A percentile compares a stretch with the other conserved stretches of the same genome.
phyloP scores from a whole-genome alignment of 2,797 vertebrate genomes.

The Syngnathus rostellatus region DNA sequence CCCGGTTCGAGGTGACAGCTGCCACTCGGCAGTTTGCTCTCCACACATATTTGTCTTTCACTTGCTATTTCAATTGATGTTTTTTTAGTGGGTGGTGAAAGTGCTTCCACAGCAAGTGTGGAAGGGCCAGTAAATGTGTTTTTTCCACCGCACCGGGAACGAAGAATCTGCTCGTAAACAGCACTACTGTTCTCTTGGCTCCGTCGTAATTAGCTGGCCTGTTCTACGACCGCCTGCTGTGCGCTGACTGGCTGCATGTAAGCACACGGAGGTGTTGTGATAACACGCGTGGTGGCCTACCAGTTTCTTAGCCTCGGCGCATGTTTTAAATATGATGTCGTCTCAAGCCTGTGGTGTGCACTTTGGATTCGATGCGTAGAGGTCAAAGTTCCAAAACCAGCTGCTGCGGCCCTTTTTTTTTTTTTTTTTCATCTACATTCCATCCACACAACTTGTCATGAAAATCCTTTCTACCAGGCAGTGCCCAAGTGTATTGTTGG shows the following conservation, averaged over 20 bases:
- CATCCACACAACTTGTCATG: background rate
- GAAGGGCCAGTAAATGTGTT: constrained; percentile 10
- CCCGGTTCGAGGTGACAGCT: constrained; percentile 42
- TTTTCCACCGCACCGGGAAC: constrained; percentile 28
- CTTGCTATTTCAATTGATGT: constrained; percentile 4
- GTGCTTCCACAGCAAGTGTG: background rate
- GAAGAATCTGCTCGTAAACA: constrained; percentile 33
- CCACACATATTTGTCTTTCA: constrained; percentile 14
- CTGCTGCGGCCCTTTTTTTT: constrained; percentile 20
- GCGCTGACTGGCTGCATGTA: constrained; percentile 6
- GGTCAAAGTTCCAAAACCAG: constrained; percentile 33
- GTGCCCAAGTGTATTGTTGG: background rate
- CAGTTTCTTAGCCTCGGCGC: background rate
- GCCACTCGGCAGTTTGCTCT: constrained; percentile 20
- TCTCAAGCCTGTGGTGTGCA: constrained; percentile 25
- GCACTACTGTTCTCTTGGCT: constrained; percentile 22
- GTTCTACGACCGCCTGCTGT: background rate
- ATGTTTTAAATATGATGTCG: constrained; percentile 5
- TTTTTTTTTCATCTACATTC: constrained; percentile 37
- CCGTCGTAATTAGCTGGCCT: constrained; percentile 26
- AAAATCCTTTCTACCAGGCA: background rate
- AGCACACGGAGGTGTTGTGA: background rate
- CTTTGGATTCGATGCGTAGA: constrained; percentile 18
- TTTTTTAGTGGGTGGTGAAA: constrained; percentile 1
- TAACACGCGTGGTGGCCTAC: background rate